Evolutionary conservation across 1,140 invertebrate genomes (phyloP), one percentile per base, ranked within the genome.

Genomic region (Drosophila persimilis): DNA sequence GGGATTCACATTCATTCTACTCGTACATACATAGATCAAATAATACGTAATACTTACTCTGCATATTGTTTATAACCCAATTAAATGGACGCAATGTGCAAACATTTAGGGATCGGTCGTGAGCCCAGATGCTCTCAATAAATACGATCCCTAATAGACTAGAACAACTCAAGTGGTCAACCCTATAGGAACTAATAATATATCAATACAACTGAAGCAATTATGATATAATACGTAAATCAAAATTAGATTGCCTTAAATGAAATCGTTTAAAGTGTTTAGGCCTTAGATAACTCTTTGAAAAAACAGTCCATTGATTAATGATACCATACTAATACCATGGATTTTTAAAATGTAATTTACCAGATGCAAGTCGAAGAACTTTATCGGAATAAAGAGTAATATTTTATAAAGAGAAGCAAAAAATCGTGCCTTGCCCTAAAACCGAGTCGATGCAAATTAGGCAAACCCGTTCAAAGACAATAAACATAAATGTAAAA

Each of bases 161-260:
- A 24, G 26, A 52, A 46, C 13, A 77, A 81, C 78, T 83, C 78
- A 69, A 81, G 73, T 71, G 79, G 78, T 83, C 78, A 81, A 81
- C 39, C 59, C 44, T 73, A 69, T 61, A 56, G 9, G 46, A 44
- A 15, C 22, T 57, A 47, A 61, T 63, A 59, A 46, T 52, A 54
- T 59, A 63, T 59, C 24, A 43, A 73, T 39, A 31, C 39, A 41
- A 43, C n/a, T 20, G 8, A 31, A 26, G 20, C 35, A 13, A 59
- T 43, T 47, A 26, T 26, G 50, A 46, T 47, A 48, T 20, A 55
- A 43, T 76, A 70, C 64, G 51, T 66, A 63, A 70, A 85, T 86
- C 80, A 83, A 84, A 84, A 80, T 73, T 64, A 77, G 59, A 69
- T 77, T 75, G 81, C 81, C 81, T 85, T 85, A 65, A 74, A 72